Conservation (phyloP, 1,140 invertebrate genomes). For the Macrotrachela quadricornifera region DNA sequence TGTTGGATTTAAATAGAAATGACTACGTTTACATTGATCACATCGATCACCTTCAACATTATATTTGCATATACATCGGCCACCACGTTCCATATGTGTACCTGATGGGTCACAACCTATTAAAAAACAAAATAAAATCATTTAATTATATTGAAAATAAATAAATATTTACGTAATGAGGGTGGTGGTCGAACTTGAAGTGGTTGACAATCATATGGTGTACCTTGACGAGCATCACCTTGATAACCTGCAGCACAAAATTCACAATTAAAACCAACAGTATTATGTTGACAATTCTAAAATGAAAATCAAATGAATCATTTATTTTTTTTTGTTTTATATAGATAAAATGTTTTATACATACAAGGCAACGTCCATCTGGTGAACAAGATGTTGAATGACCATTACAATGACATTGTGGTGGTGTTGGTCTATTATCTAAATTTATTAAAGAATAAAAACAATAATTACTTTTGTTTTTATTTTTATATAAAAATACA, state of each 20-base stretch:
- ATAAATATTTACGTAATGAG: neutral
- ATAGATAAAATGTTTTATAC: too few relatives aligned
- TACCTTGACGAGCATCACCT: slow-evolving; percentile 30
- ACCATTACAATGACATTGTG: neutral
- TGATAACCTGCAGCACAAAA: slow-evolving; percentile 12
- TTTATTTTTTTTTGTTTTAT: too few relatives aligned
- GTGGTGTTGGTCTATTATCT: neutral
- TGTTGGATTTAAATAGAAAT: neutral
- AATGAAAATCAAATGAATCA: neutral
- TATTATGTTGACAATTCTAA: slow-evolving; percentile 13
- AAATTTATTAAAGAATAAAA: too few relatives aligned
- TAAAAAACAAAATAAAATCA: neutral
- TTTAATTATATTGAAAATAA: neutral
- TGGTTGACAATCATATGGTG: slow-evolving; percentile 26
- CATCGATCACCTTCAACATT: slow-evolving; percentile 21
- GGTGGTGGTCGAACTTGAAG: slow-evolving; percentile 14
- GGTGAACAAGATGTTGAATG: too few relatives aligned
- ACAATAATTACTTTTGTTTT: too few relatives aligned
- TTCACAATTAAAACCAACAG: slow-evolving; percentile 23
- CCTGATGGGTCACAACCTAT: neutral
- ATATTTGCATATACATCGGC: slow-evolving; percentile 1
- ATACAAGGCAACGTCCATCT: too few relatives aligned
- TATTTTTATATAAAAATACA: too few relatives aligned
- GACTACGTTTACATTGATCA: slow-evolving; percentile 18
- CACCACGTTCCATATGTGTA: neutral